A percentile compares a stretch with the other conserved stretches of the same genome.
Conservation (phyloP, 2,888 invertebrate genomes). For the Phanerotoma sp. region DNA sequence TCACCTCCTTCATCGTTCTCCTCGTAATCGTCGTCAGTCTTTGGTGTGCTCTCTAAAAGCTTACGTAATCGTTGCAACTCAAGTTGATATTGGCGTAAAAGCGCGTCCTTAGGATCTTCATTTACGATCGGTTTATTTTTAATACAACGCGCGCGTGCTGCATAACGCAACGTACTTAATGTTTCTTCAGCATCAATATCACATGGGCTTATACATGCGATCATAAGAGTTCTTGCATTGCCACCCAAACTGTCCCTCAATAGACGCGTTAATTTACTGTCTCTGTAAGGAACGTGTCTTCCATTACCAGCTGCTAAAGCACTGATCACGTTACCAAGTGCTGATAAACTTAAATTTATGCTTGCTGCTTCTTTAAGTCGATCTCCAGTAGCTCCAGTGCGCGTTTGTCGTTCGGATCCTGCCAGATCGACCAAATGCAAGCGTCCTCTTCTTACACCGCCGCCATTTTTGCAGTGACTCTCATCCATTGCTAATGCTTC, state of each 20-base stretch:
- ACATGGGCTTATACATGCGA: constrained; percentile 81
- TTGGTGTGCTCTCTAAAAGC: constrained; percentile 56
- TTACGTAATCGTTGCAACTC: constrained; percentile 74
- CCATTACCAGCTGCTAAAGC: constrained; percentile 76
- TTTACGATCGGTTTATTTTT: constrained; percentile 83
- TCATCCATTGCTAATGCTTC: constrained; percentile 71
- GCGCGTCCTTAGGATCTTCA: constrained; percentile 88
- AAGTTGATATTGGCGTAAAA: constrained; percentile 80
- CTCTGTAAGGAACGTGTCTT: constrained; percentile 76
- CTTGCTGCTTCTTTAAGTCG: constrained; percentile 86
- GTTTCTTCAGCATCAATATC: constrained; percentile 84
- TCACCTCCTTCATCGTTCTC: constrained; percentile 16
- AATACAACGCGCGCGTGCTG: constrained; percentile 84
- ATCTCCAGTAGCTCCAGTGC: constrained; percentile 82
- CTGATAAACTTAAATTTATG: constrained; percentile 84
- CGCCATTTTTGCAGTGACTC: constrained; percentile 45
- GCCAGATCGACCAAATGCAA: constrained; percentile 87
- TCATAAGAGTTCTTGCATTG: constrained; percentile 87
- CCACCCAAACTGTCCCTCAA: constrained; percentile 82
- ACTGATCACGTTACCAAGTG: constrained; percentile 87
- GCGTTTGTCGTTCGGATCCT: constrained; percentile 83
- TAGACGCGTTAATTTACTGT: constrained; percentile 81
- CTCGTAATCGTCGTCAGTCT: constrained; percentile 24
- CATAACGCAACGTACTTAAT: constrained; percentile 78
- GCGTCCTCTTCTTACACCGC: constrained; percentile 69